Conservation (phyloP, 2,888 invertebrate genomes). For the Pantelozetes paolii region DNA sequence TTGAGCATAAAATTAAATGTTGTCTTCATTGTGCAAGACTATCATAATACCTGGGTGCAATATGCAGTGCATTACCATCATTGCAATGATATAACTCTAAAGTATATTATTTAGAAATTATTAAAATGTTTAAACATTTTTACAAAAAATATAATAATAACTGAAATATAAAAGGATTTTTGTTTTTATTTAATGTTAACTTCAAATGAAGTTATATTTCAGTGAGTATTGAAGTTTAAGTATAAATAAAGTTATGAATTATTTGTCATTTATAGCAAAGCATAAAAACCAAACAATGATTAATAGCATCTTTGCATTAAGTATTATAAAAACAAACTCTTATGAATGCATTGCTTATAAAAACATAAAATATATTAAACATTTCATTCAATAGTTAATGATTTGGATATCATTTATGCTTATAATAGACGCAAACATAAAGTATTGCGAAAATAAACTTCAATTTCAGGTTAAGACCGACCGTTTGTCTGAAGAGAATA, state of each 20-base stretch:
- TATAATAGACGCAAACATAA: slow-evolving; percentile 2
- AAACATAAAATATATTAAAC: background rate
- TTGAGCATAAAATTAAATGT: no score
- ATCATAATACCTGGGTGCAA: no score
- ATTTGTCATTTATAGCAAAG: slow-evolving; percentile 16
- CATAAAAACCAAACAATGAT: slow-evolving; percentile 14
- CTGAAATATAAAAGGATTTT: background rate
- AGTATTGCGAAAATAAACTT: slow-evolving; percentile 6
- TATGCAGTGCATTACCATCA: no score
- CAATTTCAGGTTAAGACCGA: background rate
- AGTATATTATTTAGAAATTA: no score
- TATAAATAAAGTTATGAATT: slow-evolving; percentile 21
- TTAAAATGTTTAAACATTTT: no score
- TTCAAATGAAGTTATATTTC: background rate
- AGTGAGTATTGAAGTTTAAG: background rate
- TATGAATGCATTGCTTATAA: background rate
- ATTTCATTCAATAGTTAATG: background rate
- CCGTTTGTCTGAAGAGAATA: background rate
- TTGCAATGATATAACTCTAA: no score
- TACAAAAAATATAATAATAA: background rate
- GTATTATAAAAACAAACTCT: background rate
- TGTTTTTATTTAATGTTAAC: background rate
- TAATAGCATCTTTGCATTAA: slow-evolving; percentile 13
- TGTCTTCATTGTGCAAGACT: no score
- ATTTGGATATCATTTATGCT: slow-evolving; percentile 23